Conservation (phyloP, 2,888 invertebrate species). For the Halocaridina rubra region DNA sequence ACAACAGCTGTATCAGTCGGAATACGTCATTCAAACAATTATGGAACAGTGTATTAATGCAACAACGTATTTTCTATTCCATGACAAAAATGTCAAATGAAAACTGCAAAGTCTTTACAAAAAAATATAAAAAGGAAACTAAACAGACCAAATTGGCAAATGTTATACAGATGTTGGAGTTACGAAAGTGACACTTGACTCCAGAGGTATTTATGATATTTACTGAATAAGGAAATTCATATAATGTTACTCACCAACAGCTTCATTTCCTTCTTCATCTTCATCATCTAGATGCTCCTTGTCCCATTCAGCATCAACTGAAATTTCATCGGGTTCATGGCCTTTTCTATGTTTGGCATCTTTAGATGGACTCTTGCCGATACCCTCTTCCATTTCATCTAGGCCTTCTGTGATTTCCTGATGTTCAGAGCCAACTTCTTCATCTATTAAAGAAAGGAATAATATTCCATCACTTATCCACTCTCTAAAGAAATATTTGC, state of each 20-base stretch:
- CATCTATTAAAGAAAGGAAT: slow-evolving; percentile 10
- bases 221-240: no score
- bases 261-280: slow-evolving; percentile 40
- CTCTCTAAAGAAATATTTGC: background rate
- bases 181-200: no score
- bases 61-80: no score
- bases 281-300: slow-evolving; percentile 51
- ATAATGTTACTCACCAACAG: slow-evolving; percentile 23
- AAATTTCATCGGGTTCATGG: slow-evolving; percentile 2
- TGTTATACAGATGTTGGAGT: no score
- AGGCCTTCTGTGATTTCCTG: slow-evolving; percentile 56
- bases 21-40: no score
- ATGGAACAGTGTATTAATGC: no score
- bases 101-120: no score
- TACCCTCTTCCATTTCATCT: slow-evolving; percentile 46
- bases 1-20: no score
- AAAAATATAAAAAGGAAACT: no score
- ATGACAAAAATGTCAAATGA: no score
- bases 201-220: no score
- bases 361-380: background rate
- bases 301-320: slow-evolving; percentile 43
- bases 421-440: slow-evolving; percentile 51
- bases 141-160: no score
- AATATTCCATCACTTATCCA: background rate
- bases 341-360: background rate